Conservation (phyloP, 2,797 vertebrate genomes). For the Limnodromus scolopaceus region DNA sequence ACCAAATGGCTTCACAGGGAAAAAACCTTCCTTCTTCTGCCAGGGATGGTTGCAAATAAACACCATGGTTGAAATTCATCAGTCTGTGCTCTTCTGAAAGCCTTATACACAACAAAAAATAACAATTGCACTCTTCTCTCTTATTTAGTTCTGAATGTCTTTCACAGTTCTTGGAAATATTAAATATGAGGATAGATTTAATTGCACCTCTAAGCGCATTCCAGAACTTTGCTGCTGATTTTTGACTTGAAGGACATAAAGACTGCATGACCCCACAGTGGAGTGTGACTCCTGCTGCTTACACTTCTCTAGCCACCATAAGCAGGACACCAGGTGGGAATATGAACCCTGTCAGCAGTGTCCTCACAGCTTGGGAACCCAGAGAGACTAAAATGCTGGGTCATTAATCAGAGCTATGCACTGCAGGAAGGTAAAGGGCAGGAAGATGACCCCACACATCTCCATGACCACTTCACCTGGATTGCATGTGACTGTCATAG, state of each 20-base stretch:
- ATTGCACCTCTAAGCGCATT: neutral
- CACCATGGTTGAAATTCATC: neutral
- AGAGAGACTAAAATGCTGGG: neutral
- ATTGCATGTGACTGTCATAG: neutral
- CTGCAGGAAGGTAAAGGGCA: neutral
- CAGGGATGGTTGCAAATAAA: slow-evolving; percentile 8
- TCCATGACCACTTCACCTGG: neutral
- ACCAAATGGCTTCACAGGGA: slow-evolving; percentile 21
- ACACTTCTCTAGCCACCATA: accelerated
- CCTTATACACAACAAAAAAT: neutral
- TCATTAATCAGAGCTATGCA: neutral
- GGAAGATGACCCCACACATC: neutral
- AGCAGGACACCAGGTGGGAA: neutral
- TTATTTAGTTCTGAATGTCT: neutral
- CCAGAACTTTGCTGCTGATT: neutral
- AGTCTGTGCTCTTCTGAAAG: neutral
- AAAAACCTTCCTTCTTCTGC: neutral
- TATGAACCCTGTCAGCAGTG: neutral
- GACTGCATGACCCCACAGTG: neutral
- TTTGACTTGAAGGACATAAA: neutral
- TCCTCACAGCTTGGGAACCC: neutral
- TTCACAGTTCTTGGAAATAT: neutral
- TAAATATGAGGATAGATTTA: neutral
- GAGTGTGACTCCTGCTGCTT: neutral
- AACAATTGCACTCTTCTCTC: neutral